Percentiles rank a stretch among this genome's conserved stretches.
phyloP scores from a whole-genome alignment of 2,797 vertebrate genomes.

The Clarias pachynema region DNA sequence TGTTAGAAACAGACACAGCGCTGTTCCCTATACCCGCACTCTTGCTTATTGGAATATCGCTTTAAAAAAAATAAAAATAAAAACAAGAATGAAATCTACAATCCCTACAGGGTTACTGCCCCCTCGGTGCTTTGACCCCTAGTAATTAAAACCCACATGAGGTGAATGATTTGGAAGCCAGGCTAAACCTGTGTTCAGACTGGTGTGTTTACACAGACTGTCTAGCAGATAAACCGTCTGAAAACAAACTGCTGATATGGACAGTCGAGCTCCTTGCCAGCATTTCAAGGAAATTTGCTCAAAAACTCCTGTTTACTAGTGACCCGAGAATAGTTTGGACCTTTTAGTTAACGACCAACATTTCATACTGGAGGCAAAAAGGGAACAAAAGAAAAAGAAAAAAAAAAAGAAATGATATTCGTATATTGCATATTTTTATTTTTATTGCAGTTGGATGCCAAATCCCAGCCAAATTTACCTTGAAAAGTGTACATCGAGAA shows the following conservation, averaged over 20 bases:
- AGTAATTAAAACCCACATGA: not conserved
- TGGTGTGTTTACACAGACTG: slow-evolving; percentile 56
- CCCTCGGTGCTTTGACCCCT: not conserved
- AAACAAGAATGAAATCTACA: not conserved
- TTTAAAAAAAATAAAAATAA: not conserved
- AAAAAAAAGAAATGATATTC: not conserved
- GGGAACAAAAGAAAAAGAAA: not conserved
- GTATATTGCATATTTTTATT: not conserved
- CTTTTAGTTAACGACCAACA: not conserved
- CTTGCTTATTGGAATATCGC: not conserved
- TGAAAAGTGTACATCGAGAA: not conserved
- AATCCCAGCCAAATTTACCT: slow-evolving; percentile 18
- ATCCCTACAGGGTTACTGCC: not conserved
- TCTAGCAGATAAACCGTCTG: slow-evolving; percentile 56
- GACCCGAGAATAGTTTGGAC: slow-evolving; percentile 19
- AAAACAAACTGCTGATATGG: slow-evolving; percentile 51
- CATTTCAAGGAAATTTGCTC: slow-evolving; percentile 50
- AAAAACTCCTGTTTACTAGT: slow-evolving; percentile 19
- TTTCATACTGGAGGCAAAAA: slow-evolving; percentile 10
- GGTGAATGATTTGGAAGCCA: slow-evolving; percentile 28
- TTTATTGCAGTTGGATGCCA: slow-evolving; percentile 12
- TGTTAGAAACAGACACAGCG: not conserved
- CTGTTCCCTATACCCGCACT: not conserved
- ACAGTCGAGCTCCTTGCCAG: slow-evolving; percentile 45
- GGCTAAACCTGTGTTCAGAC: slow-evolving; percentile 47